Evolutionary conservation across 2,113 vertebrate genomes (phyloP).

Genomic region (Pseudopodoces humilis): DNA sequence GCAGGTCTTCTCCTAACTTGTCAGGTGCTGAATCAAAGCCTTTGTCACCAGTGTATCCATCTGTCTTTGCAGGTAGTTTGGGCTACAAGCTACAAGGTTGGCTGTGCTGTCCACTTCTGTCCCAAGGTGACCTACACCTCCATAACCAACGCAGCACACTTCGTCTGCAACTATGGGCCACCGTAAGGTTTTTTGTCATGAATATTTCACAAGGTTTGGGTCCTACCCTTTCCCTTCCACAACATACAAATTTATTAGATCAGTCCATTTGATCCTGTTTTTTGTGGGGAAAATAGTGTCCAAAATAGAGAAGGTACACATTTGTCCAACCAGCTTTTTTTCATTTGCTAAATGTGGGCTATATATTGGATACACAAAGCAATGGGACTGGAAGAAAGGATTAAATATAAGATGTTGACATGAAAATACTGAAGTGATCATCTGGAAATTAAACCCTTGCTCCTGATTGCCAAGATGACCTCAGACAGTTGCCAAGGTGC

Average conservation of each 20-base stretch:
- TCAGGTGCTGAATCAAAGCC: background rate
- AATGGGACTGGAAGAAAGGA: background rate
- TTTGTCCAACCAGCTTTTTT: background rate
- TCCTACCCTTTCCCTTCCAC: background rate
- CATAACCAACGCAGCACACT: constrained; percentile 24
- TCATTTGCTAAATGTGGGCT: background rate
- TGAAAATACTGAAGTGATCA: background rate
- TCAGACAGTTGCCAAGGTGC: background rate
- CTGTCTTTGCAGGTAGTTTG: constrained; percentile 61
- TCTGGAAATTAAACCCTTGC: background rate
- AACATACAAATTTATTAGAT: background rate
- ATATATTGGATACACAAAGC: background rate
- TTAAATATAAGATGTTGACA: background rate
- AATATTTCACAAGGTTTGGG: background rate
- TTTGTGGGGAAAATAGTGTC: background rate
- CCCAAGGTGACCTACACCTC: background rate
- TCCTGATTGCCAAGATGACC: background rate
- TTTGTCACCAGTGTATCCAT: background rate
- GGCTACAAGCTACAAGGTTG: constrained; percentile 68
- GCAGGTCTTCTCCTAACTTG: background rate
- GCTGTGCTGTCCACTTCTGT: constrained; percentile 68
- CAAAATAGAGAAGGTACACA: background rate
- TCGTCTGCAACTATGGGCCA: constrained; percentile 65
- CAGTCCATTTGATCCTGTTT: background rate
- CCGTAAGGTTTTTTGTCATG: constrained; percentile 44